A percentile compares a stretch with the other conserved stretches of the same genome.
Conservation (phyloP, 2,113 vertebrate species). For the Hipposideros armiger region DNA sequence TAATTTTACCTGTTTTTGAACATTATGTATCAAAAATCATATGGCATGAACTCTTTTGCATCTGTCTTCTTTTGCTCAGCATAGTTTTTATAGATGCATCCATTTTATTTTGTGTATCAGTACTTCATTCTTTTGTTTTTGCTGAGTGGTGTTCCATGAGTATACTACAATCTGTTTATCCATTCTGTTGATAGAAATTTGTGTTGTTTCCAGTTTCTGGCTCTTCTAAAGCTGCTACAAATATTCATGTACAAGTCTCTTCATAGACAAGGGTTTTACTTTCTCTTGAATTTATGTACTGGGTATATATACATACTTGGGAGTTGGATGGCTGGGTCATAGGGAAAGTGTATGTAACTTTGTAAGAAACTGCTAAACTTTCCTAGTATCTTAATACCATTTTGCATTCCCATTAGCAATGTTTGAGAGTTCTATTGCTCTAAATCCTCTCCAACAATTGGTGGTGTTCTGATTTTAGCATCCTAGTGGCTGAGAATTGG, state of each 20-base stretch:
- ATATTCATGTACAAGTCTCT: background rate
- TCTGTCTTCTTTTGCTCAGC: background rate
- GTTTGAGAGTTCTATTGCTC: background rate
- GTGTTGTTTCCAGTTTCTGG: background rate
- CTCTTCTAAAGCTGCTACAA: background rate
- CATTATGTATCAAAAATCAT: background rate
- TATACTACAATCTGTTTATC: background rate
- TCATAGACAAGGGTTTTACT: background rate
- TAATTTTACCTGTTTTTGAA: background rate
- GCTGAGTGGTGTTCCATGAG: background rate
- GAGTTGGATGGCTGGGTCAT: background rate
- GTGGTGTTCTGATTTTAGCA: slow-evolving; percentile 12
- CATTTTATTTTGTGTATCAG: background rate
- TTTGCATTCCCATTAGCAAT: background rate
- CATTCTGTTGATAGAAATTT: background rate
- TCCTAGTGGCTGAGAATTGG: background rate
- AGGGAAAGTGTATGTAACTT: background rate
- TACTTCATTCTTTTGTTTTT: background rate
- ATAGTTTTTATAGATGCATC: background rate
- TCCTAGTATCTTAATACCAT: background rate
- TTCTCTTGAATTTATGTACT: background rate
- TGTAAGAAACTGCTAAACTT: background rate
- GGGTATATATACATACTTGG: background rate
- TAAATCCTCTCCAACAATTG: background rate
- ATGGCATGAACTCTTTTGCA: background rate